Evolutionary conservation across 2,888 invertebrate genomes (phyloP), one percentile per base, ranked within the genome.

Genomic region (Xestia xanthographa): DNA sequence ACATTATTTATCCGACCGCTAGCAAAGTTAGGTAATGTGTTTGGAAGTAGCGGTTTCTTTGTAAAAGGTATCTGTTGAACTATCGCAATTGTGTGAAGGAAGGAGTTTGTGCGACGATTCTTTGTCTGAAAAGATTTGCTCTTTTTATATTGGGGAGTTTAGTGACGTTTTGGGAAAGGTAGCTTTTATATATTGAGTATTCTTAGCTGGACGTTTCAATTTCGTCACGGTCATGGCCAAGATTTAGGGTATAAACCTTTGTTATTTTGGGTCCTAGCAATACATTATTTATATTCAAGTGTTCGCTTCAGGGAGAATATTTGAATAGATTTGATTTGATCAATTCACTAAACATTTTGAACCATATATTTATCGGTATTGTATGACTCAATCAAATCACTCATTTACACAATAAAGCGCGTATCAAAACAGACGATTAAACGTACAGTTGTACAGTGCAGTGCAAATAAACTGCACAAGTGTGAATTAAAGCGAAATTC

Each of bases 401-500:
- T 78, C 73, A 77, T 86, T 88, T 79, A 79, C 77, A 85, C 79
- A 83, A 77, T 73, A 77, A 77, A 85, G 53, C 71, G 63, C 60
- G 76, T 78, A 80, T 81, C 80, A 83, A 82, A 84, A 83, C 85
- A 82, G 67, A 67, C 66, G 75, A 83, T 86, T 85, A 78, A 81
- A 73, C 77, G 53, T 72, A 79, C 78, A 73, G 41, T 58, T 70
- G 78, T 72, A 80, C 77, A 82, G 50, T 82, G 71, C n/a, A 79
- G 75, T 70, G 81, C 82, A 84, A 88, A 89, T 84, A 88, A 89
- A 86, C 83, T 75, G 81, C 75, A 77, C 77, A 79, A 83, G 84
- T 83, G 86, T 85, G 85, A 88, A 87, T 85, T 87, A 86, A 85
- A 88, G 70, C 73, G 77, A 67, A 85, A 83, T 82, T 78, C 80